A percentile compares a stretch with the other conserved stretches of the same genome.
Evolutionary conservation across 30 jellyfish, hydroid and myxozoan species (phyloP).

Genomic region (Hydra vulgaris): DNA sequence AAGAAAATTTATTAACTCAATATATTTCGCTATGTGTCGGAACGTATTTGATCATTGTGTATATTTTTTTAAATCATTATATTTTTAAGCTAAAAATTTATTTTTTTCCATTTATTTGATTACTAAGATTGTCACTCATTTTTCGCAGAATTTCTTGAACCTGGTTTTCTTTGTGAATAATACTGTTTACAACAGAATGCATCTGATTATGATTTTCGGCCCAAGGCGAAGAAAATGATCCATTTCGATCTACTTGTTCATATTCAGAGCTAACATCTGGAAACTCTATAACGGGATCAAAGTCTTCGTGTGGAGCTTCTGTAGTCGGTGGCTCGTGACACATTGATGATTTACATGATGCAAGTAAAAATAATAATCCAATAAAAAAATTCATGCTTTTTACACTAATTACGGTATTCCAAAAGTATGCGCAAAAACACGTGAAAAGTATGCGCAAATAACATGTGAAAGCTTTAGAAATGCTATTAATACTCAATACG

Average conservation of each 20-base stretch:
- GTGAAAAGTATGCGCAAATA: not conserved
- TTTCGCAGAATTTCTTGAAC: not conserved
- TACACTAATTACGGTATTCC: not conserved
- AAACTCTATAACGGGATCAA: constrained; percentile 24
- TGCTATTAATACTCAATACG: too few species aligned
- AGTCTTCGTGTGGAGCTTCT: constrained; percentile 18
- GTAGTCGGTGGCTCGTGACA: not conserved
- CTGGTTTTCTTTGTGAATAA: not conserved
- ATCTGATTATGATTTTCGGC: not conserved
- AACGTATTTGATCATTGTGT: too few species aligned
- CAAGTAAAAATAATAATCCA: not conserved
- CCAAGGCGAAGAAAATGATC: not conserved
- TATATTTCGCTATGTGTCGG: too few species aligned
- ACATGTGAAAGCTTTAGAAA: not conserved
- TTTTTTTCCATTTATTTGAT: not conserved
- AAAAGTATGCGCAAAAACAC: too few species aligned
- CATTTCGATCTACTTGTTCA: constrained; percentile 2
- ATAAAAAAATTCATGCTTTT: not conserved
- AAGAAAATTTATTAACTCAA: too few species aligned
- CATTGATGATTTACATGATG: not conserved
- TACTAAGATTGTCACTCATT: not conserved
- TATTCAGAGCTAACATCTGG: constrained; percentile 16
- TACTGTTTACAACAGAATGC: not conserved
- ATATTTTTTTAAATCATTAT: too few species aligned
- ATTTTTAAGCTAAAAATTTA: too few species aligned